A percentile compares a stretch with the other conserved stretches of the same genome.
Evolutionary conservation across 2,888 invertebrate genomes (phyloP).

Genomic region (Pantelozetes paolii): DNA sequence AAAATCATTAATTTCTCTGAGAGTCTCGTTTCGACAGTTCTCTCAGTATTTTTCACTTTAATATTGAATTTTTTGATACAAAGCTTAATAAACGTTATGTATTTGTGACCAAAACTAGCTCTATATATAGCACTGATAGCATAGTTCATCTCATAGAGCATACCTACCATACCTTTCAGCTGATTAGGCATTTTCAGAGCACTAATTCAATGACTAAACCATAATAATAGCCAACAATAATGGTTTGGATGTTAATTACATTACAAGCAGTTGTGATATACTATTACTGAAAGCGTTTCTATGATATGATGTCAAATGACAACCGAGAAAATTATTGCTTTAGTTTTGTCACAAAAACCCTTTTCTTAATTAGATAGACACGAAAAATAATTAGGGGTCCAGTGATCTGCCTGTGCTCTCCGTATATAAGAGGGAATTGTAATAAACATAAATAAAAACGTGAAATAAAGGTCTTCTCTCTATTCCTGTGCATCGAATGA

Average conservation of each 20-base stretch:
- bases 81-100: background rate
- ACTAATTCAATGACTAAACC: constrained; percentile 5
- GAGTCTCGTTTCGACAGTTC: constrained; percentile 26
- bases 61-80: background rate
- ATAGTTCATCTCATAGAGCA: constrained; percentile 10
- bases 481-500: background rate
- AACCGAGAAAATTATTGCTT: constrained; percentile 32
- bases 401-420: background rate
- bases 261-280: constrained; percentile 34
- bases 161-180: constrained; percentile 28
- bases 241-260: constrained; percentile 35
- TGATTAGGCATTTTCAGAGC: constrained; percentile 32
- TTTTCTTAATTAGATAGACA: constrained; percentile 35
- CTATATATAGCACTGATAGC: constrained; percentile 21
- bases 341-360: constrained; percentile 35
- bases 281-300: constrained; percentile 28
- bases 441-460: constrained; percentile 35
- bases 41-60: constrained; percentile 23
- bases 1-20: constrained; percentile 25
- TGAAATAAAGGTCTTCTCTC: background rate
- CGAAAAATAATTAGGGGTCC: constrained; percentile 21
- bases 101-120: constrained; percentile 33
- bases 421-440: background rate
- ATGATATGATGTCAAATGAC: background rate
- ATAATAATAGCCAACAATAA: constrained; percentile 34